Conservation (phyloP, 2,888 invertebrate species). For the Ennomos fuscantarius region DNA sequence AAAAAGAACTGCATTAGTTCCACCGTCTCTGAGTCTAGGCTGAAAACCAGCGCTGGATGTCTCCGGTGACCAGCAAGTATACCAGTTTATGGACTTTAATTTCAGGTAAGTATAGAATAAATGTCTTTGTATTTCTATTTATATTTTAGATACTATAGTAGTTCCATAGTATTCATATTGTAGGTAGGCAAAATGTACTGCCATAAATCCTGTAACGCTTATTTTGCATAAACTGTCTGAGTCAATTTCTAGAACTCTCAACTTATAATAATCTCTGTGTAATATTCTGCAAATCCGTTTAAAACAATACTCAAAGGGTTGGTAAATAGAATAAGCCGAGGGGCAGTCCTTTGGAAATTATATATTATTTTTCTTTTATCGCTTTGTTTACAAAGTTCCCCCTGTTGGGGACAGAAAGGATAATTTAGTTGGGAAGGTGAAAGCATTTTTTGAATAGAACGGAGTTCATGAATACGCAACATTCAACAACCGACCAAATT, state of each 20-base stretch:
- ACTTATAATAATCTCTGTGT: slow-evolving; percentile 10
- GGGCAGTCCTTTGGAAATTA: slow-evolving; percentile 20
- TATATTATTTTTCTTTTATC: slow-evolving; percentile 28
- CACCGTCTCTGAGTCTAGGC: no score
- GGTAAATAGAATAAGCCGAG: slow-evolving; percentile 29
- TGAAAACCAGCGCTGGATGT: no score
- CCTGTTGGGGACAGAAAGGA: slow-evolving; percentile 23
- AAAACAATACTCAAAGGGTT: slow-evolving; percentile 28
- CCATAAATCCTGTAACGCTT: no score
- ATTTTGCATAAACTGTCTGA: no score
- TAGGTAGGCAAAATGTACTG: no score
- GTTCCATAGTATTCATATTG: no score
- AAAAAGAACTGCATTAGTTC: no score
- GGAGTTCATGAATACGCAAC: slow-evolving; percentile 17
- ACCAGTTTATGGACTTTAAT: no score
- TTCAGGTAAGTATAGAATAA: no score
- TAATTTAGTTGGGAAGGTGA: slow-evolving; percentile 24
- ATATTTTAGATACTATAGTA: no score
- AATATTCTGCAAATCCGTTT: slow-evolving; percentile 20
- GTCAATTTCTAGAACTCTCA: background rate
- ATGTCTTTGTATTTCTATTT: no score
- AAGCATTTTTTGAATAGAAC: slow-evolving; percentile 24
- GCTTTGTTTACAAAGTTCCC: slow-evolving; percentile 28
- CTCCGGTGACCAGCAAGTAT: no score
- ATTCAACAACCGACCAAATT: slow-evolving; percentile 2